These are phyloP conservation scores for Masnerella sp. DNA, from an alignment of 2,888 invertebrate species.

Conservation along the genomic window DNA sequence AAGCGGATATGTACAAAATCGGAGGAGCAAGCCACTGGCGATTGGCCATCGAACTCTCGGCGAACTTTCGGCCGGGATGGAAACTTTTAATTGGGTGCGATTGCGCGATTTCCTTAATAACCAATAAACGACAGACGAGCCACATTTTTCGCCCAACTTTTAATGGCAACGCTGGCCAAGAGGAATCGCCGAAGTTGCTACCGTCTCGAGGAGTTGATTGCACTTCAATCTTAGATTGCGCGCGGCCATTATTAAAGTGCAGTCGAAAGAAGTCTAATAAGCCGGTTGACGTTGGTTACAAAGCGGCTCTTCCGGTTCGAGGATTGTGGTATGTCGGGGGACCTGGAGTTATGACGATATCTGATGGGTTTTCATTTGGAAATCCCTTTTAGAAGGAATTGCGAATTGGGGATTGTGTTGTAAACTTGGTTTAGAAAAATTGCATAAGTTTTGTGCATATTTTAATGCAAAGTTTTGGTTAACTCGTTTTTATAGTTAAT, in stretches of 20 bases:
- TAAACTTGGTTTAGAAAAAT: too few relatives aligned
- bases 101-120: too few relatives aligned
- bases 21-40: slow-evolving; percentile 35
- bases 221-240: slow-evolving; percentile 5
- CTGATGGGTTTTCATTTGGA: too few relatives aligned
- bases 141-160: too few relatives aligned
- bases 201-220: slow-evolving; percentile 32
- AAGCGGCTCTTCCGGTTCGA: slow-evolving; percentile 44
- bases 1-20: slow-evolving; percentile 61
- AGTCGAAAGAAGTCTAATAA: slow-evolving; percentile 31
- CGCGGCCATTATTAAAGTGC: slow-evolving; percentile 10
- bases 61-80: too few relatives aligned
- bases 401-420: too few relatives aligned
- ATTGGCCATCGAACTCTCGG: slow-evolving; percentile 27
- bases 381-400: too few relatives aligned
- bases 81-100: too few relatives aligned
- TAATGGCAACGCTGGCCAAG: background rate
- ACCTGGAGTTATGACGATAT: slow-evolving; percentile 26
- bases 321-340: slow-evolving; percentile 50
- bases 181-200: background rate
- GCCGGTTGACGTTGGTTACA: slow-evolving; percentile 31
- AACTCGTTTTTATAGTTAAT: too few relatives aligned
- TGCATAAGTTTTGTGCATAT: too few relatives aligned
- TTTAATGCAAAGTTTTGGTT: too few relatives aligned
- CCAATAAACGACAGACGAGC: too few relatives aligned